Percentiles rank a stretch among this genome's conserved stretches.
Conservation (phyloP, 2,113 vertebrate genomes). For the Ranitomeya imitator region DNA sequence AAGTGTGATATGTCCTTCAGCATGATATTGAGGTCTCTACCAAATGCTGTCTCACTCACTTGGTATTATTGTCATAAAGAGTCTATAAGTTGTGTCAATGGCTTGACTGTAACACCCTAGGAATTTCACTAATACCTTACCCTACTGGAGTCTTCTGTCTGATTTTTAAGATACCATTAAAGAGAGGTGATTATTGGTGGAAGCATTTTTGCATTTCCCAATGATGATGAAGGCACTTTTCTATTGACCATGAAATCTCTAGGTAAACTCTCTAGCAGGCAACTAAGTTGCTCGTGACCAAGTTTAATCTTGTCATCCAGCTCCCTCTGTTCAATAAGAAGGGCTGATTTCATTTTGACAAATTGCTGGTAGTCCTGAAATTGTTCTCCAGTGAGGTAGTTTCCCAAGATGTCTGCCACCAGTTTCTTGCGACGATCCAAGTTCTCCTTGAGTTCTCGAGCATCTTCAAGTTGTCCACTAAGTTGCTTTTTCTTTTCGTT, state of each 20-base stretch:
- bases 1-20: not conserved
- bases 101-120: not conserved
- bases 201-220: slow-evolving; percentile 61
- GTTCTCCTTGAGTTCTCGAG: slow-evolving; percentile 94
- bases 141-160: not conserved
- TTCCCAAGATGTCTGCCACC: slow-evolving; percentile 83
- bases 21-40: not conserved
- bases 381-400: slow-evolving; percentile 78
- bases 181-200: slow-evolving; percentile 66
- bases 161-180: slow-evolving; percentile 60
- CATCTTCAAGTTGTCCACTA: slow-evolving; percentile 88
- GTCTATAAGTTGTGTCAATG: not conserved
- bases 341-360: slow-evolving; percentile 85
- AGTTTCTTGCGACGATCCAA: slow-evolving; percentile 86
- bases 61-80: not conserved
- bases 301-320: slow-evolving; percentile 89
- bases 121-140: not conserved
- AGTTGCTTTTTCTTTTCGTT: slow-evolving; percentile 85
- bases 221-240: slow-evolving; percentile 63
- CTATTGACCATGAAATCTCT: slow-evolving; percentile 63
- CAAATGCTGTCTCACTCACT: not conserved
- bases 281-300: slow-evolving; percentile 85
- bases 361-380: slow-evolving; percentile 86
- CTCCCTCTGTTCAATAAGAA: slow-evolving; percentile 89
- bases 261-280: slow-evolving; percentile 82